Evolutionary conservation across 2,113 vertebrate species (phyloP).

Genomic region (Clarias magur): DNA sequence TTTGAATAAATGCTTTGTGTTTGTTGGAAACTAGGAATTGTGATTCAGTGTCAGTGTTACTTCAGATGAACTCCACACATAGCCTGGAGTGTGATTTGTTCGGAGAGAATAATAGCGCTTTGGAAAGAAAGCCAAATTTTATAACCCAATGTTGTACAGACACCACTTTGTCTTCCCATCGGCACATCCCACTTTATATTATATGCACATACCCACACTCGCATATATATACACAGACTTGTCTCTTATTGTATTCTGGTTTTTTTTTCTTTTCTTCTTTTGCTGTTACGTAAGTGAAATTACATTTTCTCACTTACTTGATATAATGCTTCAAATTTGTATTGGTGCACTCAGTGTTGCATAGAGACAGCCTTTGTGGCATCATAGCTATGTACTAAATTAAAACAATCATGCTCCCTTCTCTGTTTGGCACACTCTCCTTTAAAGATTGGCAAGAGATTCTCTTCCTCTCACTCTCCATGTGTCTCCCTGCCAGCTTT

Average conservation of each 20-base stretch:
- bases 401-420: neutral
- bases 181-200: neutral
- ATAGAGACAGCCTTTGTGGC: neutral
- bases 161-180: neutral
- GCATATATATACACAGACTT: neutral
- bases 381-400: neutral
- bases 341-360: neutral
- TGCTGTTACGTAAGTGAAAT: neutral
- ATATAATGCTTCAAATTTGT: neutral
- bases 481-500: conserved; percentile 3
- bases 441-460: neutral
- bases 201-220: neutral
- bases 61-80: neutral
- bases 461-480: conserved; percentile 1
- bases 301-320: neutral
- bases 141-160: neutral
- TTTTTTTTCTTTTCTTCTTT: neutral
- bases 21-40: neutral
- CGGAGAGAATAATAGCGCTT: neutral
- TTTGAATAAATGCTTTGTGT: conserved; percentile 24
- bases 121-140: too few species aligned
- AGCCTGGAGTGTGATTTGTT: conserved; percentile 30
- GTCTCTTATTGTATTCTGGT: neutral
- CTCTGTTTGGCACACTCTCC: neutral
- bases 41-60: neutral